Evolutionary conservation across 2,113 vertebrate species (phyloP).

Genomic region (Miniopterus natalensis): DNA sequence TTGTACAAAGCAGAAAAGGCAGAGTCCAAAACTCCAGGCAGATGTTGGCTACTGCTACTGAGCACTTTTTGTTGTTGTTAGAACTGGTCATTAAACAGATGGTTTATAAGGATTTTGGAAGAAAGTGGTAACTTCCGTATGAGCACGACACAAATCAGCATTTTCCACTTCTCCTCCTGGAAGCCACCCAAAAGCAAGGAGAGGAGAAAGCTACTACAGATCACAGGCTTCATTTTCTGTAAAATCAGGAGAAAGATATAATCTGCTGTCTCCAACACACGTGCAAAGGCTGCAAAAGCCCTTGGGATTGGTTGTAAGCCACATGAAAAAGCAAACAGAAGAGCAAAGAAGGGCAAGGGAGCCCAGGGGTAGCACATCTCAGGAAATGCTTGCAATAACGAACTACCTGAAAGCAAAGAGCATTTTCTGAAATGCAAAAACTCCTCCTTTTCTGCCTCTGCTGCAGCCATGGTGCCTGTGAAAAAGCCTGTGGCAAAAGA

Average conservation of each 20-base stretch:
- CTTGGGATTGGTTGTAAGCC: background rate
- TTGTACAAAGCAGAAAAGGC: conserved; percentile 40
- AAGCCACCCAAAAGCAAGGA: conserved; percentile 41
- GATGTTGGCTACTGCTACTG: background rate
- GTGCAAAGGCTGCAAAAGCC: background rate
- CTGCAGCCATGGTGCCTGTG: conserved; percentile 59
- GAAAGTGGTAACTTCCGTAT: conserved; percentile 58
- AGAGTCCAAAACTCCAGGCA: conserved; percentile 4
- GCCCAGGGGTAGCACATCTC: background rate
- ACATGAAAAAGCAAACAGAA: background rate
- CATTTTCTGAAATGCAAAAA: background rate
- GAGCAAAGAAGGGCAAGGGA: background rate
- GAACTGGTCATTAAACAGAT: conserved; percentile 67
- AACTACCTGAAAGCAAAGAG: background rate
- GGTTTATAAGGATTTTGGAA: conserved; percentile 9
- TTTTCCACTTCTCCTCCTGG: conserved; percentile 44
- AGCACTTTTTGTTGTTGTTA: background rate
- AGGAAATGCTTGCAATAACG: background rate
- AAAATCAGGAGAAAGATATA: conserved; percentile 1
- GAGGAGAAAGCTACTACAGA: background rate
- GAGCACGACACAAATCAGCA: conserved; percentile 44
- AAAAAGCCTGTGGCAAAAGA: conserved; percentile 93
- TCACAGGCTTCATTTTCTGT: conserved; percentile 18
- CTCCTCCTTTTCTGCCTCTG: background rate
- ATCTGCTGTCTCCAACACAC: background rate